phyloP scores from a whole-genome alignment of 2,888 invertebrate genomes.

The Patella pellucida region DNA sequence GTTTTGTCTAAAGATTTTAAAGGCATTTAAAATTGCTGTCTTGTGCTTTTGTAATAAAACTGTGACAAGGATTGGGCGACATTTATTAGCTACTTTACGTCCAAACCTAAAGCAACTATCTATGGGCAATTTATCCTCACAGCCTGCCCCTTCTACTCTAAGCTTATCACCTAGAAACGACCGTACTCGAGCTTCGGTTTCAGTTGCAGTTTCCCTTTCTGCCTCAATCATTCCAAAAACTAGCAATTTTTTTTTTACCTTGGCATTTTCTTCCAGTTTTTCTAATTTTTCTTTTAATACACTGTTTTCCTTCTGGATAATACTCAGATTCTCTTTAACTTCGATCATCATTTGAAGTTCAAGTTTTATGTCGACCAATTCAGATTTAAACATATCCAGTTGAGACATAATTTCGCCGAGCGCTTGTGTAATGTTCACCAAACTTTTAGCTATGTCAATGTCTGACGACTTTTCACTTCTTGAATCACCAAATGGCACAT shows the following conservation, averaged over 20 bases:
- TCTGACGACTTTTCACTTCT: background rate
- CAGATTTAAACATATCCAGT: background rate
- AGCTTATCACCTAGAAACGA: background rate
- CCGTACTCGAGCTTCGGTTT: background rate
- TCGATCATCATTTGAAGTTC: background rate
- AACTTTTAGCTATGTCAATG: constrained; percentile 4
- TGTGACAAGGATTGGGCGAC: background rate
- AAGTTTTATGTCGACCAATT: background rate
- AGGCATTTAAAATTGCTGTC: background rate
- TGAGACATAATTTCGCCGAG: background rate
- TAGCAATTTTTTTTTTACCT: background rate
- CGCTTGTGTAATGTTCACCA: background rate
- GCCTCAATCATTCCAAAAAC: background rate
- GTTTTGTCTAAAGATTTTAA: background rate
- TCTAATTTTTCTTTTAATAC: background rate
- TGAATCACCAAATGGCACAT: constrained; percentile 1
- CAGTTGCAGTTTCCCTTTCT: background rate
- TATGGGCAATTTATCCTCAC: background rate
- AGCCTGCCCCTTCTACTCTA: background rate
- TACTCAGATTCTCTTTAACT: background rate
- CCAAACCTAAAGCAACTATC: background rate
- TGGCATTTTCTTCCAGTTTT: background rate
- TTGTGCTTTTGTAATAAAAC: background rate
- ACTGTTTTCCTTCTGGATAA: background rate
- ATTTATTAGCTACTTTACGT: background rate